Base-by-base conservation (phyloP, 2,888 invertebrate genomes). In the Hermaeophaga mercurialis region DNA sequence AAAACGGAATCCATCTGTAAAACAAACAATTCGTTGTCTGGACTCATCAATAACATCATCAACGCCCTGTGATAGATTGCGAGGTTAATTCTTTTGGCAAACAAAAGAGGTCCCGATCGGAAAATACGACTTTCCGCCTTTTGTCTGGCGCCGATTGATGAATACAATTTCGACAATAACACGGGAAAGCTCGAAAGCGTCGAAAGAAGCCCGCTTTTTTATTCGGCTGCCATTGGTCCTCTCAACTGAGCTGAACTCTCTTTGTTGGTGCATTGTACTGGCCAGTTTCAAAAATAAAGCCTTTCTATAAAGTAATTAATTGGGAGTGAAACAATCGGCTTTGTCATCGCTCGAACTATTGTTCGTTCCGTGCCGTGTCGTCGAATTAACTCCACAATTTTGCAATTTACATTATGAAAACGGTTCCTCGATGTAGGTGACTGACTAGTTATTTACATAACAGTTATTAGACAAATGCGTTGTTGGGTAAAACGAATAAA, bases 51-150 rank as follows among this genome's bases (percentile, higher is more conserved):
- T 53, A 45, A 36, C 36, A 52, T 56, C 47, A 47, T 41, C 45
- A 46, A 53, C 22, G 31, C 31, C 38, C 38, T 24, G 50, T 55
- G 52, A 58, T 55, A 54, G 50, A 58, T 58, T 55, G 47, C 15
- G 26, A 47, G 46, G 58, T 58, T 52, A 52, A 52, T 55, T 58
- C 34, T 49, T 54, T 52, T 52, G 36, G 47, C 50, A 58, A 58
- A 58, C 46, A 55, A 55, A 58, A 33, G 44, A 34, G n/a, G n/a
- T n/a, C 44, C 24, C 34, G 43, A 8, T 55, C 43, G 48, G 33
- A 48, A 26, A 55, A 52, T 52, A 41, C 46, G 54, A 49, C 54
- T 49, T 58, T 45, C 31, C 48, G 55, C 48, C 47, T 46, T 50
- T 58, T 58, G 58, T 58, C 49, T 36, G n/a, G 28, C 11, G 12